Base-by-base conservation (phyloP, 1,140 invertebrate species). In the Laupala kohalensis region DNA sequence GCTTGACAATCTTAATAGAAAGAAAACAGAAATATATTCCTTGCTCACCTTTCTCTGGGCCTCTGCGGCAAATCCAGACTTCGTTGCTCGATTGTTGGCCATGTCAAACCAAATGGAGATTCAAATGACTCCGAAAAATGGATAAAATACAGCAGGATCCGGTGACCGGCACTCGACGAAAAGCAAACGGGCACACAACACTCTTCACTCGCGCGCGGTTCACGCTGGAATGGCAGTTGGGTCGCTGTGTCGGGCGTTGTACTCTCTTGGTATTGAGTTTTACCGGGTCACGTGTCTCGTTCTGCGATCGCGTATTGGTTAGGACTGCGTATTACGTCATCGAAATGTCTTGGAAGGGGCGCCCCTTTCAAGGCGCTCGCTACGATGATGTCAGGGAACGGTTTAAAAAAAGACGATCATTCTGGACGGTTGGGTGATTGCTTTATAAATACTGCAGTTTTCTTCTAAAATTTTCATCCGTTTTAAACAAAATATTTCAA, bases 61-160 rank as follows among this genome's bases (percentile, higher is more conserved):
- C 80, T 96, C 94, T 37, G 93, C 93, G 73, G 94, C 94, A 83
- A 95, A 94, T 88, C 94, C 94, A 80, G 92, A 94, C 83, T 96
- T 96, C 62, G 93, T 86, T 78, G 94, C 94, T 81, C 94, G 86
- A 84, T 94, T 92, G 80, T 86, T 88, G 75, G 92, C 91, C 92
- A 95, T 95, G 75, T 53, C 19, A 1, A 53, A 4, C 19, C 9
- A 53, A 53, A 19, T 69, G 78, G 66, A 68, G 80, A 78, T 82
- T 82, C n/a, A n/a, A n/a, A n/a, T n/a, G 37, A 13, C 19, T 13
- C 37, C 9, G 37, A 1, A 53, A 53, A 9, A 13, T 9, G 37
- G 37, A 53, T 37, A 13, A 53, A 13, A 9, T 13, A 9, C 19
- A 9, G 37, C 19, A 19, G 15, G 6, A 24, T 70, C 15, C 24